phyloP scores from a whole-genome alignment of 2,888 invertebrate species.

The Argyresthia goedartella region DNA sequence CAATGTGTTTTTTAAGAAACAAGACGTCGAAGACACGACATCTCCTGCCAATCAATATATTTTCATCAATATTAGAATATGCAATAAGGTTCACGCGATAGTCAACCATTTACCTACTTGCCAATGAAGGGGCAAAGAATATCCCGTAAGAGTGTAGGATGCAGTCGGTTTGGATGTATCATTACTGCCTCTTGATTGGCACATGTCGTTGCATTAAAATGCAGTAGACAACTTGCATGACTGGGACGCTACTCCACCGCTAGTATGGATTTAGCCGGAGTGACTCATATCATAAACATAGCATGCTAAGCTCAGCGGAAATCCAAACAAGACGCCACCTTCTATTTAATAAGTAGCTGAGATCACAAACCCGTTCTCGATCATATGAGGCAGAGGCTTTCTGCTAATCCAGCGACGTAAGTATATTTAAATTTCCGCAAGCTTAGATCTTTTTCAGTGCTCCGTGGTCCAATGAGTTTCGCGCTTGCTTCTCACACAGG shows the following conservation, averaged over 20 bases:
- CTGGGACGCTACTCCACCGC: not conserved
- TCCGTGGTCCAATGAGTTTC: too few relatives aligned
- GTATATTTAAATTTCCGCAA: too few relatives aligned
- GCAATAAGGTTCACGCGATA: too few relatives aligned
- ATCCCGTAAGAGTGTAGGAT: constrained; percentile 11
- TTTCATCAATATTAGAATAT: too few relatives aligned
- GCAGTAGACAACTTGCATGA: not conserved
- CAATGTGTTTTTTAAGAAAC: too few relatives aligned
- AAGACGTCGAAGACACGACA: too few relatives aligned
- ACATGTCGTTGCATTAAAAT: constrained; percentile 26
- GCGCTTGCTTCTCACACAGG: too few relatives aligned
- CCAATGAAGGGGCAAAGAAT: constrained; percentile 16
- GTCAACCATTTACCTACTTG: not conserved
- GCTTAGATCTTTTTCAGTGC: constrained; percentile 12
- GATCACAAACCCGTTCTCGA: constrained; percentile 27
- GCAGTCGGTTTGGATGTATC: constrained; percentile 23
- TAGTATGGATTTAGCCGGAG: constrained; percentile 13
- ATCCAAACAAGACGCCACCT: constrained; percentile 22
- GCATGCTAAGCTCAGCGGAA: constrained; percentile 26
- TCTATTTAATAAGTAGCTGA: constrained; percentile 25
- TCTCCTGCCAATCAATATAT: too few relatives aligned
- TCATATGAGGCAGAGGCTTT: constrained; percentile 10
- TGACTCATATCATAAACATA: constrained; percentile 25
- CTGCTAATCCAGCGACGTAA: too few relatives aligned
- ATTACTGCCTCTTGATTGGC: constrained; percentile 41